Evolutionary conservation across 1,140 invertebrate species (phyloP).

Genomic region (Diprion similis): DNA sequence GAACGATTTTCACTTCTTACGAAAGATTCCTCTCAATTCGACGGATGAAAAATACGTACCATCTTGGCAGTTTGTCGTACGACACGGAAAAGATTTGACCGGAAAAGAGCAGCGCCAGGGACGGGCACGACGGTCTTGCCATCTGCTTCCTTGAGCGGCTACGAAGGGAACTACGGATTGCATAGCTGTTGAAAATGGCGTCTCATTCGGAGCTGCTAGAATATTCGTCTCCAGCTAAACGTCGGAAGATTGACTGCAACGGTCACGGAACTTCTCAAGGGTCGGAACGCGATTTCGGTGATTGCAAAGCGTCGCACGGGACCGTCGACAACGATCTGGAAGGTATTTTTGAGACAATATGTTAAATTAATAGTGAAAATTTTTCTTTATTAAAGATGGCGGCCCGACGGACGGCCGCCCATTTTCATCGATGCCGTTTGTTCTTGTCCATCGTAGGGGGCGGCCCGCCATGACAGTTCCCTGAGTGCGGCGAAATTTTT

Average conservation of each 20-base stretch:
- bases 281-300: conserved; percentile 46
- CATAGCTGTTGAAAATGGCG: conserved; percentile 64
- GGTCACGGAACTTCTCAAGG: conserved; percentile 38
- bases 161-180: conserved; percentile 29
- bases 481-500: conserved; percentile 25
- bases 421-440: conserved; percentile 25
- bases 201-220: conserved; percentile 57
- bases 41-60: conserved; percentile 48
- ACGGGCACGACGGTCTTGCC: conserved; percentile 14
- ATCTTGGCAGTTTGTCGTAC: conserved; percentile 43
- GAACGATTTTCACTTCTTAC: background rate
- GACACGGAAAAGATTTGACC: conserved; percentile 36
- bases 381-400: conserved; percentile 49
- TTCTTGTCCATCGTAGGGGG: conserved; percentile 21
- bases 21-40: conserved; percentile 27
- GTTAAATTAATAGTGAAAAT: conserved; percentile 41
- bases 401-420: conserved; percentile 34
- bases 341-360: conserved; percentile 53
- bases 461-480: conserved; percentile 48
- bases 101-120: conserved; percentile 21
- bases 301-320: conserved; percentile 36
- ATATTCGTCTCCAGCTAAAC: conserved; percentile 60
- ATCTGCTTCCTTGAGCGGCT: conserved; percentile 32
- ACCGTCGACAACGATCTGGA: conserved; percentile 50
- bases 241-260: conserved; percentile 56